A percentile compares a stretch with the other conserved stretches of the same genome.
phyloP scores from a whole-genome alignment of 2,797 vertebrate species.

The Tolypeutes matacus region DNA sequence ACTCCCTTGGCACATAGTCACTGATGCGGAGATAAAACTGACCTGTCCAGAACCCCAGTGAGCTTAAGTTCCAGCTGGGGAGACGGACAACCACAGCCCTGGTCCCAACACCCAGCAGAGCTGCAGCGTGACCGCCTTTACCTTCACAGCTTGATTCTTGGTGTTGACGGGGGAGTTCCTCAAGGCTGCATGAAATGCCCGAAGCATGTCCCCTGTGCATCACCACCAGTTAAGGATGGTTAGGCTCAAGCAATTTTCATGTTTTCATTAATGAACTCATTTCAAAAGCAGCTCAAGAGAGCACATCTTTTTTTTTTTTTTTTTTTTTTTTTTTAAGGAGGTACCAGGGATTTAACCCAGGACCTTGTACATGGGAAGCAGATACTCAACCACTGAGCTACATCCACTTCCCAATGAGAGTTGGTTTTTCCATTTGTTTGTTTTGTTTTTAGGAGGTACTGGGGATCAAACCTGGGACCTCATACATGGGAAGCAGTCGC shows the following conservation, averaged over 20 bases:
- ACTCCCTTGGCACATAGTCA: neutral
- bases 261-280: constrained; percentile 14
- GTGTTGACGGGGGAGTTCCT: constrained; percentile 92
- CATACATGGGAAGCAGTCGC: too few relatives aligned
- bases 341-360: too few relatives aligned
- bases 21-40: neutral
- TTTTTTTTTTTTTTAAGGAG: too few relatives aligned
- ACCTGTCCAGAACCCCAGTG: neutral
- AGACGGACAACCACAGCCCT: neutral
- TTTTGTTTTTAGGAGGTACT: too few relatives aligned
- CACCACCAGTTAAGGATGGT: constrained; percentile 88
- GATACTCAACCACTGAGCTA: too few relatives aligned
- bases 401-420: too few relatives aligned
- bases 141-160: constrained; percentile 93
- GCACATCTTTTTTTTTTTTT: too few relatives aligned
- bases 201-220: constrained; percentile 91
- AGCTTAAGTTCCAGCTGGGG: neutral
- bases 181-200: constrained; percentile 91
- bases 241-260: neutral
- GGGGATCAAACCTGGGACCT: too few relatives aligned
- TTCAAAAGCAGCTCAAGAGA: constrained; percentile 1
- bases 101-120: neutral
- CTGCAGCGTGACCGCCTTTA: constrained; percentile 70
- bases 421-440: too few relatives aligned
- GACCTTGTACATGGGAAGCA: too few relatives aligned